Evolutionary conservation across 2,797 vertebrate genomes (phyloP).

Genomic region (Borostomias antarcticus): DNA sequence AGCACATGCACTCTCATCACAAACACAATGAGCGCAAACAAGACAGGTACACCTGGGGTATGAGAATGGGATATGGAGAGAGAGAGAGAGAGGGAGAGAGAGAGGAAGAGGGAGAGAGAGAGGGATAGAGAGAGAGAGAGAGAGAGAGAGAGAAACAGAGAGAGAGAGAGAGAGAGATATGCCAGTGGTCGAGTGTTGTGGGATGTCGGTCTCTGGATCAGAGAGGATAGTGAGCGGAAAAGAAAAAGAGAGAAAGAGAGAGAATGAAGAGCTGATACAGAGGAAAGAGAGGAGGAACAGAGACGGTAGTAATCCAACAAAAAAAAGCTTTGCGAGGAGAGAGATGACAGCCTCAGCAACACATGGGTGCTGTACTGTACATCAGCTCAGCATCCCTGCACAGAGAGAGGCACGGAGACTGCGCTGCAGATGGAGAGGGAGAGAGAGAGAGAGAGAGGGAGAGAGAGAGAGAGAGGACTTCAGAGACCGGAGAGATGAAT

Average conservation of each 20-base stretch:
- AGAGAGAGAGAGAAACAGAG: background rate
- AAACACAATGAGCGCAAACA: background rate
- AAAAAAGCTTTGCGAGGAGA: constrained; percentile 15
- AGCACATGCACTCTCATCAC: too few relatives aligned
- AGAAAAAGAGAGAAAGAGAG: constrained; percentile 9
- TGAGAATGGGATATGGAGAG: constrained; percentile 2
- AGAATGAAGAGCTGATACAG: constrained; percentile 1
- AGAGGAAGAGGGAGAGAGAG: background rate
- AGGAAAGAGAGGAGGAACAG: constrained; percentile 14
- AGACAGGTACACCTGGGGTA: background rate
- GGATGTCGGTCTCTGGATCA: background rate
- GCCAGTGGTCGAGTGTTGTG: background rate
- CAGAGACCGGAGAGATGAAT: background rate
- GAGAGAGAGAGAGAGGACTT: constrained; percentile 7
- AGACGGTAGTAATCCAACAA: constrained; percentile 8
- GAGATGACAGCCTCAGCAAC: background rate
- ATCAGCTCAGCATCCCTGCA: background rate
- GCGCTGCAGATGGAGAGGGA: background rate
- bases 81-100: background rate
- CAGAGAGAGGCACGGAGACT: constrained; percentile 1
- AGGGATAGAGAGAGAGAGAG: background rate
- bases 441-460: background rate
- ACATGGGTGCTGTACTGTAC: background rate
- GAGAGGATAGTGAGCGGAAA: background rate
- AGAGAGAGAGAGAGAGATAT: background rate